These are phyloP conservation scores for Anisognathus igniventris DNA, from an alignment of 2,797 vertebrate genomes.

Conservation along the genomic window DNA sequence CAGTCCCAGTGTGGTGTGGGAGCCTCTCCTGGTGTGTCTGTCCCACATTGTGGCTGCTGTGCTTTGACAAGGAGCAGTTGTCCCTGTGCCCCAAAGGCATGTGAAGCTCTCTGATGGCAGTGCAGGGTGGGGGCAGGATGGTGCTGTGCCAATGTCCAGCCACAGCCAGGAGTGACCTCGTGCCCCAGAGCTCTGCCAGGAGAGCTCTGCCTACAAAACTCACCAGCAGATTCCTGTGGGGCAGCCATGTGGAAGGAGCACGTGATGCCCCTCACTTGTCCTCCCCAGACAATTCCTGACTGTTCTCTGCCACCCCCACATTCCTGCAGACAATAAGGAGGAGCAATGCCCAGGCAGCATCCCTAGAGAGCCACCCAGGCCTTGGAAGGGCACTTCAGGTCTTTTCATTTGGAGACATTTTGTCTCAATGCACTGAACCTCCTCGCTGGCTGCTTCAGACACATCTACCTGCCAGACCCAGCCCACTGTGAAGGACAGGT, in stretches of 20 bases:
- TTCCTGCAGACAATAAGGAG: neutral
- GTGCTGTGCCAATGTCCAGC: neutral
- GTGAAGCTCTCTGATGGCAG: neutral
- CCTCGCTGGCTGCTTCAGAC: neutral
- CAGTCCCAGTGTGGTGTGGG: neutral
- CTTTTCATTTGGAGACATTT: neutral
- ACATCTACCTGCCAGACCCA: constrained; percentile 40
- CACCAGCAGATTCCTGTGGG: neutral
- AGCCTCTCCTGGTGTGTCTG: accelerated
- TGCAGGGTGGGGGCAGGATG: neutral
- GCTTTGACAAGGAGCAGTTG: neutral
- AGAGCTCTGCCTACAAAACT: neutral
- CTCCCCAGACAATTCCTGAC: neutral
- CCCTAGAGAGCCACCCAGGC: neutral
- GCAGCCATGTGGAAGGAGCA: constrained; percentile 20
- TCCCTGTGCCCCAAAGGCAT: neutral
- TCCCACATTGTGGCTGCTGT: accelerated
- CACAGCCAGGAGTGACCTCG: neutral
- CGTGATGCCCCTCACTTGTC: neutral
- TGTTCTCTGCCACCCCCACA: neutral
- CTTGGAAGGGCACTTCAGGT: neutral
- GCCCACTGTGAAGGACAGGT: constrained; percentile 43
- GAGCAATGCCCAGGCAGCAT: neutral
- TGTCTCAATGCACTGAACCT: neutral
- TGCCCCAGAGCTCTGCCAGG: neutral